phyloP scores from a whole-genome alignment of 1,140 invertebrate genomes.

The Trichonephila clavipes region DNA sequence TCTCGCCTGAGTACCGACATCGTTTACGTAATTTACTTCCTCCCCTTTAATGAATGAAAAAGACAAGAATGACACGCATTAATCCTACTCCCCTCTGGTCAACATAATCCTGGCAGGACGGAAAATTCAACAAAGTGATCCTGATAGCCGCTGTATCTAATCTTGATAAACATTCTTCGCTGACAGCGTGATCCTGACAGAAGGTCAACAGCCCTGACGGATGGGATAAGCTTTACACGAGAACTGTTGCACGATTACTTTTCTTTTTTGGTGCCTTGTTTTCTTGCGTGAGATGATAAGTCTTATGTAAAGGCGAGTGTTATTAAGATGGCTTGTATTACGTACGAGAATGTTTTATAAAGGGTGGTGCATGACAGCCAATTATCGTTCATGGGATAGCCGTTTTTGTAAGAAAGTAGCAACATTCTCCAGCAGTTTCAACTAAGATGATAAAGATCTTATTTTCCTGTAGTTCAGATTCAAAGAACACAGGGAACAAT shows the following conservation, averaged over 20 bases:
- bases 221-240: not conserved
- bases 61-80: not conserved
- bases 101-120: not conserved
- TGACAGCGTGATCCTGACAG: slow-evolving; percentile 8
- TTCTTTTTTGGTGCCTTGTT: not conserved
- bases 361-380: too few species aligned
- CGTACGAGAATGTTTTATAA: too few species aligned
- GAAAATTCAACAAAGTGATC: not conserved
- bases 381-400: too few species aligned
- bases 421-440: too few species aligned
- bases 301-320: too few species aligned
- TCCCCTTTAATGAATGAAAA: not conserved
- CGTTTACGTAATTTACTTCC: not conserved
- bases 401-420: too few species aligned
- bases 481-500: too few species aligned
- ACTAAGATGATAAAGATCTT: too few species aligned
- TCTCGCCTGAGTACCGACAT: not conserved
- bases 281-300: too few species aligned
- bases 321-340: too few species aligned
- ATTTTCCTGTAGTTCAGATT: too few species aligned
- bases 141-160: not conserved
- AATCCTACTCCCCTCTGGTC: slow-evolving; percentile 5
- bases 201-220: not conserved
- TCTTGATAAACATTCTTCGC: slow-evolving; percentile 18
- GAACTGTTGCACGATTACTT: not conserved